Base-by-base conservation (phyloP, 2,113 vertebrate species). In the Hypocryptadius cinnamomeus region DNA sequence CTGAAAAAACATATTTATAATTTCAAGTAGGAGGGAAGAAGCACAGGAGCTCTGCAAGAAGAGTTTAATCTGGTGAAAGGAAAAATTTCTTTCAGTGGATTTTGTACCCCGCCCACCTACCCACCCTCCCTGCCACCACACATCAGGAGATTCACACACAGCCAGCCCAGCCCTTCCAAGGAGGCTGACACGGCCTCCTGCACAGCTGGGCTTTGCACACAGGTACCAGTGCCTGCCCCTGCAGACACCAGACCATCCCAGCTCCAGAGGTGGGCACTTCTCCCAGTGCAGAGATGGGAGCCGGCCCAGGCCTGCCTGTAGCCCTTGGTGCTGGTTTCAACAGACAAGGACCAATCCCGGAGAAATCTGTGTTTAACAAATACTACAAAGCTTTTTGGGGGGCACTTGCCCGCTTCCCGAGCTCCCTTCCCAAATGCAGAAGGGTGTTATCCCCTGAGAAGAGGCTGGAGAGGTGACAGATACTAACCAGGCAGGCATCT, bases 1-100 rank as follows among this genome's bases (percentile, higher is more conserved):
- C 33, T 63, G 59, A 77, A 88, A 95, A 92, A 92, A 77, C 13
- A 15, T 85, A 90, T 91, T 93, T 94, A 82, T 91, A 91, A 82
- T 82, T 85, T 81, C 70, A 89, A 95, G 81, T 79, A 47, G 92
- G 93, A 96, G 37, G 44, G 61, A 80, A 89, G 48, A 87, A 0
- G 0, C 44, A 47, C 37, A 85, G 77, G 44, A 87, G 40, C 73
- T 64, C 65, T n/a, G 20, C 31, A 54, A 85, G 65, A 70, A 60
- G 78, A 72, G 22, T 61, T 81, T 89, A 40, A 61, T 79, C 50
- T 79, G 59, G 50, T 27, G 70, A 82, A 85, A 79, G 28, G 74
- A 85, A 85, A 61, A 68, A 64, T n/a, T 53, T 53, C 31, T 85
- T 73, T 31, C 48, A 85, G 37, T 57, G 77, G 74, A 60, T 76